phyloP scores from a whole-genome alignment of 2,113 vertebrate genomes.

The Chlamydotis undulata region DNA sequence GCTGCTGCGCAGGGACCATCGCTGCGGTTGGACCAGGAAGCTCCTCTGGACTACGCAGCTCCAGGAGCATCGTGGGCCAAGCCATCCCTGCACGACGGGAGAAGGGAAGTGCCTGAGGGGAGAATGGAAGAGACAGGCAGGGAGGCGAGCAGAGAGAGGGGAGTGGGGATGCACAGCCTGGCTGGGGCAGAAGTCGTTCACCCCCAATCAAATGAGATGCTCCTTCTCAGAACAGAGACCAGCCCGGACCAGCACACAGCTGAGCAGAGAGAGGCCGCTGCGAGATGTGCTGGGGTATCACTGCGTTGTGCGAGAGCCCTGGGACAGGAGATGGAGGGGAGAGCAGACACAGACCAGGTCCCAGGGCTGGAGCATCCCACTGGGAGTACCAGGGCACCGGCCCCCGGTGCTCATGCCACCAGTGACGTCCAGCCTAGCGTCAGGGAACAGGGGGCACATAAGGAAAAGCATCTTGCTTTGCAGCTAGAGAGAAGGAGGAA shows the following conservation, averaged over 20 bases:
- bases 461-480: background rate
- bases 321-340: background rate
- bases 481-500: background rate
- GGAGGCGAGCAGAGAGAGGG: background rate
- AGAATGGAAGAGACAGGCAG: background rate
- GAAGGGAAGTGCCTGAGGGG: no score
- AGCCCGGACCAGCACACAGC: background rate
- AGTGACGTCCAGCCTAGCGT: background rate
- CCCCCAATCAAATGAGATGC: background rate
- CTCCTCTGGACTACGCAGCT: background rate
- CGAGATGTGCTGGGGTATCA: background rate
- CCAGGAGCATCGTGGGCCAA: background rate
- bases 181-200: background rate
- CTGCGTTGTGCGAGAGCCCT: fast-evolving
- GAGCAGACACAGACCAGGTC: background rate
- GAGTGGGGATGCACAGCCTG: background rate
- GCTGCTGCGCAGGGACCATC: background rate
- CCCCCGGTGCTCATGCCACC: background rate
- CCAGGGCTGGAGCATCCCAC: background rate
- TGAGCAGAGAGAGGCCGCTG: background rate
- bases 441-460: background rate
- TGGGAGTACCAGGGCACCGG: background rate
- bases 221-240: background rate
- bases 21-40: background rate
- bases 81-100: background rate